These are phyloP conservation scores for Cyphomyrus plagiostoma DNA, from an alignment of 2,113 vertebrate species.

Conservation along the genomic window DNA sequence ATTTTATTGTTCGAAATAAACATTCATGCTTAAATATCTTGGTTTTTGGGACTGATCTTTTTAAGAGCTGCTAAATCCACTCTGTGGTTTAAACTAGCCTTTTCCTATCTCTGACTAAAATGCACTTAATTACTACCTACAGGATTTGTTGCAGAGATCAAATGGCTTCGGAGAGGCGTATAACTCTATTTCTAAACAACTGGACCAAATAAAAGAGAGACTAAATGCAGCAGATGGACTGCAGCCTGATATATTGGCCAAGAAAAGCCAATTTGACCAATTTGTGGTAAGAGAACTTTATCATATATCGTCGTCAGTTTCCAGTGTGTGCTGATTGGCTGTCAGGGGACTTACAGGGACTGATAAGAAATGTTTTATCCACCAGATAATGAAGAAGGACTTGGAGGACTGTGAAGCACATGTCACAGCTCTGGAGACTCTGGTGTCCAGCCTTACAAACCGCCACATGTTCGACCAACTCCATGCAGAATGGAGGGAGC, in stretches of 20 bases:
- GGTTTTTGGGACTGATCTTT: neutral
- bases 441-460: constrained; percentile 62
- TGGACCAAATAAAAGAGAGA: constrained; percentile 54
- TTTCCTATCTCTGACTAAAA: neutral
- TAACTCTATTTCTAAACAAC: constrained; percentile 55
- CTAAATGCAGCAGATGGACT: constrained; percentile 53
- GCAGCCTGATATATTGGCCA: constrained; percentile 70
- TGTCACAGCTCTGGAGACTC: constrained; percentile 61
- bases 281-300: constrained; percentile 62
- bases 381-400: constrained; percentile 77
- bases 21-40: neutral
- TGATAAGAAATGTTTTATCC: constrained; percentile 12
- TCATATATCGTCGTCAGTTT: neutral
- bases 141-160: constrained; percentile 70
- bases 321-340: neutral
- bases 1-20: neutral
- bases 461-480: constrained; percentile 67
- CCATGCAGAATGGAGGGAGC: constrained; percentile 53
- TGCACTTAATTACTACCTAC: neutral
- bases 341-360: neutral
- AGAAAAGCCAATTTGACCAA: constrained; percentile 73
- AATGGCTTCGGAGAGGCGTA: constrained; percentile 69
- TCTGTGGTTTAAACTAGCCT: neutral
- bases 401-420: constrained; percentile 66
- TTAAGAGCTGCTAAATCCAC: neutral